phyloP scores from a whole-genome alignment of 2,797 vertebrate genomes.

The Geotrypetes seraphini region DNA sequence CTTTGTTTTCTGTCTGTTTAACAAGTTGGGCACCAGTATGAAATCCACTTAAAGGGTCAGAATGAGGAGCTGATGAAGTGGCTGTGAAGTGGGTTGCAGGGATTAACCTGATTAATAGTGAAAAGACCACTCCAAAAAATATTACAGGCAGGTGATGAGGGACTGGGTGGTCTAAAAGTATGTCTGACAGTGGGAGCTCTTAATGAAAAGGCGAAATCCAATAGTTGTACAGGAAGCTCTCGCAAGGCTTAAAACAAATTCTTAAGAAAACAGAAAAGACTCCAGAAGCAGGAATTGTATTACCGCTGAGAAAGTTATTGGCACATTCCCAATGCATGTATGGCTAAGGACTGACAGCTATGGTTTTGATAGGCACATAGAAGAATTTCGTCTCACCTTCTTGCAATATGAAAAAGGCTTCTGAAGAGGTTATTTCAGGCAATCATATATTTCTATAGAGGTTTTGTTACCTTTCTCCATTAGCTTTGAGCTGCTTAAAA shows the following conservation, averaged over 20 bases:
- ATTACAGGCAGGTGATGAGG: conserved; percentile 1
- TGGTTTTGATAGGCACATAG: neutral
- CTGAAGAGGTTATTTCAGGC: neutral
- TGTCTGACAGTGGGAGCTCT: conserved; percentile 10
- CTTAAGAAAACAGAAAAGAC: conserved; percentile 28
- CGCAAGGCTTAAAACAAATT: conserved; percentile 31
- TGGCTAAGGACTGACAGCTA: conserved; percentile 17
- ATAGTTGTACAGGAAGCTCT: conserved; percentile 34
- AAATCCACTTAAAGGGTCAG: neutral
- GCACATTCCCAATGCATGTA: conserved; percentile 20
- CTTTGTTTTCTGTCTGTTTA: neutral
- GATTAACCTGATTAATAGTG: conserved; percentile 18
- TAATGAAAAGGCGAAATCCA: conserved; percentile 30
- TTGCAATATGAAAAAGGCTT: neutral
- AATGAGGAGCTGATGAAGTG: neutral
- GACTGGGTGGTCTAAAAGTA: conserved; percentile 27
- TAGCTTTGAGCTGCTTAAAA: no score
- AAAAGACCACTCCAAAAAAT: neutral
- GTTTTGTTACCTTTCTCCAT: neutral
- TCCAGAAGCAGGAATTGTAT: conserved; percentile 33
- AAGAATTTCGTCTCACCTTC: conserved; percentile 1
- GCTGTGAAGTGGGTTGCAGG: neutral
- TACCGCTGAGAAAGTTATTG: conserved; percentile 26
- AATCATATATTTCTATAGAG: neutral
- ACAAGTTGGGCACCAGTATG: neutral